Conservation (phyloP, 2,797 vertebrate genomes). For the Hipposideros larvatus region DNA sequence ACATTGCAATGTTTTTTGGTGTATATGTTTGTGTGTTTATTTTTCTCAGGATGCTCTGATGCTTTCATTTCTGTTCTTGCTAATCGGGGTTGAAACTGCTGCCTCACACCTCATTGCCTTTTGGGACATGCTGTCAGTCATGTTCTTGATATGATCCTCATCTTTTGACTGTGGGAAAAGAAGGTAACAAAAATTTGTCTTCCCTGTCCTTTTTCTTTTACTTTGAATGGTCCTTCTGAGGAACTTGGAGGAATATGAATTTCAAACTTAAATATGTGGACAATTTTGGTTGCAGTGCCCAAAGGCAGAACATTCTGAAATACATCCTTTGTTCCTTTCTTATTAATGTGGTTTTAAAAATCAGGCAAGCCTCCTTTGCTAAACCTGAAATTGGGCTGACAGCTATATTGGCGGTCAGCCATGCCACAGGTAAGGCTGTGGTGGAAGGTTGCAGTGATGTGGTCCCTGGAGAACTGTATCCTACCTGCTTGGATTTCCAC, state of each 20-base stretch:
- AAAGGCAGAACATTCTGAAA: slow-evolving; percentile 55
- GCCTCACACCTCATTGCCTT: slow-evolving; percentile 40
- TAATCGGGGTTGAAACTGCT: slow-evolving; percentile 61
- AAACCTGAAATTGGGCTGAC: slow-evolving; percentile 6
- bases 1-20: slow-evolving; percentile 21
- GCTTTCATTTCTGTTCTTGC: slow-evolving; percentile 60
- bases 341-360: slow-evolving; percentile 43
- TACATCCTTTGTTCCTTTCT: slow-evolving; percentile 53
- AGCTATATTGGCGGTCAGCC: slow-evolving; percentile 3
- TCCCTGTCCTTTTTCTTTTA: slow-evolving; percentile 6
- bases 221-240: slow-evolving; percentile 60
- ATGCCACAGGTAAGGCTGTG: slow-evolving; percentile 1
- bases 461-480: neutral
- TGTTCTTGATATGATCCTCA: slow-evolving; percentile 47
- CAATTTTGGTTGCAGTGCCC: slow-evolving; percentile 42
- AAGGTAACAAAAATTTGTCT: neutral
- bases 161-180: slow-evolving; percentile 46
- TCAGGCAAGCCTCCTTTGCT: slow-evolving; percentile 22
- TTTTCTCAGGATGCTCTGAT: slow-evolving; percentile 57
- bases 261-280: slow-evolving; percentile 62
- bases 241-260: slow-evolving; percentile 64
- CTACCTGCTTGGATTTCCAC: neutral
- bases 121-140: slow-evolving; percentile 51
- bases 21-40: slow-evolving; percentile 30
- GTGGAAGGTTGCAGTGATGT: neutral